These are phyloP conservation scores for Drosophila dunni DNA, from an alignment of 1,140 invertebrate genomes.

Conservation along the genomic window DNA sequence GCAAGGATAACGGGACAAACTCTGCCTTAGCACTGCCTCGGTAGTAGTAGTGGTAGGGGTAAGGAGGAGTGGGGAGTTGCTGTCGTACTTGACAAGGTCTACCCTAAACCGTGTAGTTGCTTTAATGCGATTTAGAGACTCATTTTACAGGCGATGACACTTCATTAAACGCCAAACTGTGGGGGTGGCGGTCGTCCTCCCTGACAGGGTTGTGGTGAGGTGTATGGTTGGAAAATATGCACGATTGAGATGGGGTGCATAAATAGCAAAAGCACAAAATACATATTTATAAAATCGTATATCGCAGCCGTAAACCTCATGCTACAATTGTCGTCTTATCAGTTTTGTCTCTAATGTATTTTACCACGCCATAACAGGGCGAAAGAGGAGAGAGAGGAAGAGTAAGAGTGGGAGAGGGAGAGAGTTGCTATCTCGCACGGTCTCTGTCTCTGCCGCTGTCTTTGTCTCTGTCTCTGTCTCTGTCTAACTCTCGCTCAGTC, in stretches of 20 bases:
- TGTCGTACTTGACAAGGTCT: constrained; percentile 67
- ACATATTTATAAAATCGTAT: constrained; percentile 74
- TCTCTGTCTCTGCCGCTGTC: constrained; percentile 9
- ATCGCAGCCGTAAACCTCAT: constrained; percentile 51
- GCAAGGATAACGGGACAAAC: background rate
- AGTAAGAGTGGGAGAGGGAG: too few species aligned
- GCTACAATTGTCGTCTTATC: constrained; percentile 55
- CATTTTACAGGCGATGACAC: constrained; percentile 83
- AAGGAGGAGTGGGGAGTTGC: constrained; percentile 12
- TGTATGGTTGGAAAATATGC: constrained; percentile 22
- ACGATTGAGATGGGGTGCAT: constrained; percentile 67
- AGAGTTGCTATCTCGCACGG: background rate
- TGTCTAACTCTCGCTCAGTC: constrained; percentile 1
- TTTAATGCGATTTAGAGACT: constrained; percentile 83
- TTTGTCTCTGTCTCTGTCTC: background rate
- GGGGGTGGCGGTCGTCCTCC: constrained; percentile 47
- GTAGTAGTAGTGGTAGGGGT: background rate
- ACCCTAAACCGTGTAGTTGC: constrained; percentile 74
- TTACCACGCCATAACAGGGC: constrained; percentile 23
- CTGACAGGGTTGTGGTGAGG: constrained; percentile 24
- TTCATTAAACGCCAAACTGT: constrained; percentile 77
- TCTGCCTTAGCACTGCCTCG: too few species aligned
- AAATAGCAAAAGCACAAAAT: constrained; percentile 59
- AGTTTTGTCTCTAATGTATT: constrained; percentile 56
- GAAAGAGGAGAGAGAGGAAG: background rate